Evolutionary conservation across 2,797 vertebrate species (phyloP).

Genomic region (Macropodus opercularis): DNA sequence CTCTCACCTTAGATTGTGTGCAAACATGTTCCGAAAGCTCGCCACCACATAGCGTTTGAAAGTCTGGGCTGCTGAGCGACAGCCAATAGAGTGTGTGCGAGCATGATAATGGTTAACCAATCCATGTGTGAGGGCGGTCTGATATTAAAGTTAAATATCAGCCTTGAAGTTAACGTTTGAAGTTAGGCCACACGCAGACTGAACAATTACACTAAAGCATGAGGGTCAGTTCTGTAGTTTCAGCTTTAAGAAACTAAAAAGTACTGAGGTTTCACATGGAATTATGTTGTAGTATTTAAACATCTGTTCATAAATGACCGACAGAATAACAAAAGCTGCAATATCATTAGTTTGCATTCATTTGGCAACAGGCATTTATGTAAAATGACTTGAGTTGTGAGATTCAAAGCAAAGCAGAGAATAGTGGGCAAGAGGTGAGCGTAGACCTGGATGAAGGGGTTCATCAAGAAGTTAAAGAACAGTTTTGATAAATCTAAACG

Average conservation of each 20-base stretch:
- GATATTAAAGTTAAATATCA: conserved; percentile 6
- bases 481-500: no score
- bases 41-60: conserved; percentile 26
- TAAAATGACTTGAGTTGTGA: no score
- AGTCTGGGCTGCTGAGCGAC: background rate
- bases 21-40: background rate
- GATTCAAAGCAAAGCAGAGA: no score
- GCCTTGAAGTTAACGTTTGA: background rate
- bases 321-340: background rate
- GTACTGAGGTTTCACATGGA: no score
- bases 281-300: background rate
- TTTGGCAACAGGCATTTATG: no score
- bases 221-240: background rate
- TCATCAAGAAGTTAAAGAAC: no score
- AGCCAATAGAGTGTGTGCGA: conserved; percentile 49
- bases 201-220: conserved; percentile 1
- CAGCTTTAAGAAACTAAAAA: background rate
- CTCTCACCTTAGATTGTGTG: conserved; percentile 1
- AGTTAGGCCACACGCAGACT: conserved; percentile 15
- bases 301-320: background rate
- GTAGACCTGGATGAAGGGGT: no score
- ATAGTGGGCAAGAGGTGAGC: no score
- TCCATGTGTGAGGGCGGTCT: background rate
- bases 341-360: no score
- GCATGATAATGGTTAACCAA: conserved; percentile 30